These are phyloP conservation scores for Eristalis intricaria DNA, from an alignment of 2,888 invertebrate species.

Conservation along the genomic window DNA sequence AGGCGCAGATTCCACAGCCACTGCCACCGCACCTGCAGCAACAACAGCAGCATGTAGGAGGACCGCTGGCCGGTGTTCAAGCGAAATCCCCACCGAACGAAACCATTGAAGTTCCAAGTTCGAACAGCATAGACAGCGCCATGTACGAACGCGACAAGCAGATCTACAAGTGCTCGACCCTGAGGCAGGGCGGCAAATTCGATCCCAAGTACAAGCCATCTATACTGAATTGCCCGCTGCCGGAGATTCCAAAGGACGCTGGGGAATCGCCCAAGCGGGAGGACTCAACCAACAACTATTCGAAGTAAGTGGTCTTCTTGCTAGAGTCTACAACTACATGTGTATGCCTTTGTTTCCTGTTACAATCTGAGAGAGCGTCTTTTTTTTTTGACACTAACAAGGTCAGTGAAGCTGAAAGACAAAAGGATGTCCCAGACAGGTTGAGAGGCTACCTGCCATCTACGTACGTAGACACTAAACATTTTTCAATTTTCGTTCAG, in stretches of 20 bases:
- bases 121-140: conserved; percentile 78
- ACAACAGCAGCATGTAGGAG: conserved; percentile 71
- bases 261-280: conserved; percentile 78
- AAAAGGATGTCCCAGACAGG: too few species aligned
- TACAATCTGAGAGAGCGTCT: not conserved
- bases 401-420: too few species aligned
- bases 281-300: conserved; percentile 75
- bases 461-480: too few species aligned
- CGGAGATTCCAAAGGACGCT: conserved; percentile 81
- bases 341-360: too few species aligned
- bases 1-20: conserved; percentile 74
- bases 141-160: conserved; percentile 81
- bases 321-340: too few species aligned
- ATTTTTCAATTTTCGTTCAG: too few species aligned
- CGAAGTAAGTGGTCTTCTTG: conserved; percentile 77
- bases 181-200: conserved; percentile 81
- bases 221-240: conserved; percentile 81
- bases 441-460: too few species aligned
- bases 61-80: conserved; percentile 72
- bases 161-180: conserved; percentile 81
- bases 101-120: conserved; percentile 77
- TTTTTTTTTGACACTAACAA: not conserved
- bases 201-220: conserved; percentile 82
- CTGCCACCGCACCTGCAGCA: conserved; percentile 74
- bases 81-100: conserved; percentile 75